Evolutionary conservation across 2,888 invertebrate genomes (phyloP).

Genomic region (Caenorhabditis sp.): DNA sequence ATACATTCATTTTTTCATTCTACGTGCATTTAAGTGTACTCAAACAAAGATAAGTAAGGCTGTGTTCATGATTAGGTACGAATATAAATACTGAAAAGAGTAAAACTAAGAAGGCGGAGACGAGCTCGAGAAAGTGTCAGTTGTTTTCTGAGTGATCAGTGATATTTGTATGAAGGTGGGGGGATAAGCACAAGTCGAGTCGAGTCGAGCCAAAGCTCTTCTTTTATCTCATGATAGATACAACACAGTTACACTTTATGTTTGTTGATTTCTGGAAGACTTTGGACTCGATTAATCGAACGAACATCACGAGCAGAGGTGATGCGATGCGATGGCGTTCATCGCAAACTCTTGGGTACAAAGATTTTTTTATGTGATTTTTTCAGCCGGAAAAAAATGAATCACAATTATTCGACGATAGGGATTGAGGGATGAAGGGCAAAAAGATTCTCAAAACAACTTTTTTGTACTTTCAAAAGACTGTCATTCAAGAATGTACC

Average conservation of each 20-base stretch:
- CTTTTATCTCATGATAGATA: neutral
- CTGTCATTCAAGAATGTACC: no score
- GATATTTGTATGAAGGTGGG: constrained; percentile 27
- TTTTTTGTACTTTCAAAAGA: no score
- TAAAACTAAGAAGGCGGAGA: neutral
- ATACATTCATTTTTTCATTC: neutral
- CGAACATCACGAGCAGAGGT: no score
- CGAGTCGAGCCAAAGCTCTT: neutral
- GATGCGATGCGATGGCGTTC: no score
- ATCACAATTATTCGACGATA: no score
- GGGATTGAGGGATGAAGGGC: no score
- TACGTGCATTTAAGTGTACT: neutral
- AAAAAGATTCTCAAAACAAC: no score
- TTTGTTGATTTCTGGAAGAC: neutral
- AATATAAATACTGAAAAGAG: neutral
- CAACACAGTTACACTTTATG: neutral
- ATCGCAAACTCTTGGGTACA: no score
- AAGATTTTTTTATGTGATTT: no score
- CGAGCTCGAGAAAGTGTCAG: constrained; percentile 5
- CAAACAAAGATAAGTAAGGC: neutral
- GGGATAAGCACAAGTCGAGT: no score
- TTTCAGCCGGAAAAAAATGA: no score
- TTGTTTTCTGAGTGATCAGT: constrained; percentile 24
- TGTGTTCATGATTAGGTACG: neutral
- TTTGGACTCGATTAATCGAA: neutral